Conservation (phyloP, 2,888 invertebrate species). For the Lacanobia oleracea region DNA sequence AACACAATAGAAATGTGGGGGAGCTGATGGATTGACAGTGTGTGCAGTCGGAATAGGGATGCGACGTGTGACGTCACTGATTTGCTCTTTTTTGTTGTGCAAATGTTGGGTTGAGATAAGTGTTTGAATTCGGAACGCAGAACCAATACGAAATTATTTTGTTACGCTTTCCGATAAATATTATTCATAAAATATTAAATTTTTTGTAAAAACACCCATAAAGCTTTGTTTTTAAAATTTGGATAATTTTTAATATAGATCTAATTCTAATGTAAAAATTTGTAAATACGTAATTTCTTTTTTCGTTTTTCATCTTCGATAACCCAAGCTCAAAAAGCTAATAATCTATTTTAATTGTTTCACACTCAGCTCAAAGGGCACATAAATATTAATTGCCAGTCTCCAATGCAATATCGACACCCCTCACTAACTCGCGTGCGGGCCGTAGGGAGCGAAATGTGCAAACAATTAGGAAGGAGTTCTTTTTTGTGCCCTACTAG, state of each 20-base stretch:
- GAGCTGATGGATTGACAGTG: constrained; percentile 70
- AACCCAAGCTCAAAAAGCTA: background rate
- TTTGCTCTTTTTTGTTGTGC: constrained; percentile 41
- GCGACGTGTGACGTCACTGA: constrained; percentile 39
- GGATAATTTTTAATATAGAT: too few species aligned
- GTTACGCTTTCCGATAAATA: constrained; percentile 5
- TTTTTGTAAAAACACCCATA: background rate
- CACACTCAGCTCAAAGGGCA: constrained; percentile 29
- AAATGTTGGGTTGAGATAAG: constrained; percentile 23
- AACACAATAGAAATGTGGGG: constrained; percentile 71
- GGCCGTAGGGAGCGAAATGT: constrained; percentile 83
- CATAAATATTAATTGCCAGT: constrained; percentile 62
- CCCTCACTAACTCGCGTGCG: constrained; percentile 71
- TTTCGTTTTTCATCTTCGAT: background rate
- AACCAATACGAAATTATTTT: background rate
- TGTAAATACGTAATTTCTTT: too few species aligned
- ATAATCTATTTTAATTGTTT: constrained; percentile 33
- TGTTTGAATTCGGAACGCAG: constrained; percentile 13
- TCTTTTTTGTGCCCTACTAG: constrained; percentile 81
- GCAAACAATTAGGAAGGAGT: constrained; percentile 88
- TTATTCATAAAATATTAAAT: too few species aligned
- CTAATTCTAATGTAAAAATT: too few species aligned
- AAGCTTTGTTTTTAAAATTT: background rate
- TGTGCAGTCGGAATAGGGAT: constrained; percentile 64
- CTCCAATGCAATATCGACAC: constrained; percentile 55